Evolutionary conservation across 2,797 vertebrate genomes (phyloP), one percentile per base, ranked within the genome.

Genomic region (Betta splendens): DNA sequence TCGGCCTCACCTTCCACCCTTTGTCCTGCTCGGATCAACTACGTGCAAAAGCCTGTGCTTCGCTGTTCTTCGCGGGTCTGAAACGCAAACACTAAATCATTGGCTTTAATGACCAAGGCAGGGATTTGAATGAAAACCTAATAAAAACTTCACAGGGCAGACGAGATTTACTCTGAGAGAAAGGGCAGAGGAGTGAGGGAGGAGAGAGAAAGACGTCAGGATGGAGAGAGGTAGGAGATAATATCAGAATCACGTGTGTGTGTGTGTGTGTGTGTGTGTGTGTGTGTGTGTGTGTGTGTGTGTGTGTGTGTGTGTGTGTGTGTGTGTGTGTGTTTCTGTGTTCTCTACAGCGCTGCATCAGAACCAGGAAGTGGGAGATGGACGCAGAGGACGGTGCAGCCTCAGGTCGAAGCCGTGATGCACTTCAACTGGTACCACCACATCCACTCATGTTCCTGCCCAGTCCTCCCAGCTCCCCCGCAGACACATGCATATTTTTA

Each of bases 1-100:
- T 29, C 3, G 11, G 37, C 53, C 49, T 75, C 52, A 78, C 57
- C 49, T 74, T 39, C 64, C 15, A 55, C 26, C 49, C 38, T 61
- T 46, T 43, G 46, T 64, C 55, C 63, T 40, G 39, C 20, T 18
- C 35, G 45, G 61, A 76, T 56, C 5, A 26, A 33, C 45, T 28
- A 13, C 3, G n/a, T 51, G 67, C 9, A 5, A 68, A 70, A 54
- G 26, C 43, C 32, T 45, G 37, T 51, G 3, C 73, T 81, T 75
- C 61, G 75, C 45, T 53, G 37, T 65, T 3, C 15, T 65, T 3
- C 15, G 44, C 15, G 15, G 10, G 31, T 57, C 37, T 20, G 67
- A 57, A 69, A 56, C 48, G 28, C 54, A 52, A 54, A 31, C 69
- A 32, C 22, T 89, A 89, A 88, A 84, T 90, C 85, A 83, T 36